Conservation (phyloP, 2,888 invertebrate genomes). For the Lithophane leautieri region DNA sequence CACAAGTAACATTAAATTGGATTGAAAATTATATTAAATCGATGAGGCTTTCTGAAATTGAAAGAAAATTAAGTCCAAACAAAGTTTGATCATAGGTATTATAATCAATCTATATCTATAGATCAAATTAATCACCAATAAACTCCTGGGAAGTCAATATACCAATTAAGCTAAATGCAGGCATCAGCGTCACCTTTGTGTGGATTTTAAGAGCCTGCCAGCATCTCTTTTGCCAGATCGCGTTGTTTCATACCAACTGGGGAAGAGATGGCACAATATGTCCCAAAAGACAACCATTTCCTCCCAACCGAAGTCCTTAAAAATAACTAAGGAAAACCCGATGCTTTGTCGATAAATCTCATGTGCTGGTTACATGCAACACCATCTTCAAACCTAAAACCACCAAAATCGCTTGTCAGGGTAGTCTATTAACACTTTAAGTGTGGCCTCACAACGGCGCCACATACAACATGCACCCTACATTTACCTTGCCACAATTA, state of each 20-base stretch:
- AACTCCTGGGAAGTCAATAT: background rate
- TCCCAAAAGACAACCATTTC: too few species aligned
- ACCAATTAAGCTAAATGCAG: background rate
- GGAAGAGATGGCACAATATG: too few species aligned
- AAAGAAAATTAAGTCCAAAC: background rate
- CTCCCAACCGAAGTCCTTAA: too few species aligned
- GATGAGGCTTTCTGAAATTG: background rate
- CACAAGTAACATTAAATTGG: background rate
- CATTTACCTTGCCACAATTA: too few species aligned
- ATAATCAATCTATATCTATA: background rate
- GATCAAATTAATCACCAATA: background rate
- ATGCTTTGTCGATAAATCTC: background rate
- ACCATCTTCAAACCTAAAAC: background rate
- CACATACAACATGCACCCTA: too few species aligned
- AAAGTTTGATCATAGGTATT: too few species aligned
- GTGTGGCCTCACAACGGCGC: too few species aligned
- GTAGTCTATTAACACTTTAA: background rate
- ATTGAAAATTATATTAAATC: background rate
- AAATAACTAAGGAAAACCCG: background rate
- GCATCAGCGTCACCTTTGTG: background rate
- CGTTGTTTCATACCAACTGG: too few species aligned
- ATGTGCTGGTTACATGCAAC: background rate
- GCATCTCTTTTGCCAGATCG: background rate
- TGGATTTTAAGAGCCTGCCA: background rate
- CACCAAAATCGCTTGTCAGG: background rate